phyloP scores from a whole-genome alignment of 2,797 vertebrate genomes.

The Adelosebastes latens region DNA sequence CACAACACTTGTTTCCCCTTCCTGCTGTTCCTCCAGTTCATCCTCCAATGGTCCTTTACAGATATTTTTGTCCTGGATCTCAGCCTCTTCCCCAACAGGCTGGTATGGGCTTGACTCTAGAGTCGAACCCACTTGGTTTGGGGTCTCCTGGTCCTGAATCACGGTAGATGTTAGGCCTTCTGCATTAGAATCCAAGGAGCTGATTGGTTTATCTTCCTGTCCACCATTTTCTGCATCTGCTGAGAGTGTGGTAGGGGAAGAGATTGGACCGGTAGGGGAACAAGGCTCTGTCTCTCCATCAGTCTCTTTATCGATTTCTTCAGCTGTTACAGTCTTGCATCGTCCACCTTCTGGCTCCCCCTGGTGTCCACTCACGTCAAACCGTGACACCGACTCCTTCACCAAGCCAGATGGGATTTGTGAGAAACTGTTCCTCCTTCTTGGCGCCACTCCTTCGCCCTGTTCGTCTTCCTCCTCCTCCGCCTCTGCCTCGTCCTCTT shows the following conservation, averaged over 20 bases:
- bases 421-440: slow-evolving; percentile 80
- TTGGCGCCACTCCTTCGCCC: slow-evolving; percentile 19
- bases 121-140: not conserved
- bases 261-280: not conserved
- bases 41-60: not conserved
- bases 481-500: slow-evolving; percentile 43
- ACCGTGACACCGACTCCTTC: slow-evolving; percentile 81
- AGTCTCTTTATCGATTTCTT: fast-evolving
- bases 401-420: slow-evolving; percentile 84
- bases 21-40: not conserved
- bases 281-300: not conserved
- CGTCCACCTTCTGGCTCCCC: slow-evolving; percentile 53
- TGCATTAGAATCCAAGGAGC: not conserved
- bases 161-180: not conserved
- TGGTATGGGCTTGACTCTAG: not conserved
- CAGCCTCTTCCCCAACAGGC: not conserved
- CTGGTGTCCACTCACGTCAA: slow-evolving; percentile 68
- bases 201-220: not conserved
- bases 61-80: not conserved
- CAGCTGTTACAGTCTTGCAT: slow-evolving; percentile 14
- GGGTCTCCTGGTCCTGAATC: not conserved
- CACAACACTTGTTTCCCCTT: not conserved
- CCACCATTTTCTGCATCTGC: not conserved
- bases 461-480: slow-evolving; percentile 58
- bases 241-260: not conserved